These are phyloP conservation scores for Hydrochoerus hydrochaeris DNA, from an alignment of 2,113 vertebrate species.

Conservation along the genomic window DNA sequence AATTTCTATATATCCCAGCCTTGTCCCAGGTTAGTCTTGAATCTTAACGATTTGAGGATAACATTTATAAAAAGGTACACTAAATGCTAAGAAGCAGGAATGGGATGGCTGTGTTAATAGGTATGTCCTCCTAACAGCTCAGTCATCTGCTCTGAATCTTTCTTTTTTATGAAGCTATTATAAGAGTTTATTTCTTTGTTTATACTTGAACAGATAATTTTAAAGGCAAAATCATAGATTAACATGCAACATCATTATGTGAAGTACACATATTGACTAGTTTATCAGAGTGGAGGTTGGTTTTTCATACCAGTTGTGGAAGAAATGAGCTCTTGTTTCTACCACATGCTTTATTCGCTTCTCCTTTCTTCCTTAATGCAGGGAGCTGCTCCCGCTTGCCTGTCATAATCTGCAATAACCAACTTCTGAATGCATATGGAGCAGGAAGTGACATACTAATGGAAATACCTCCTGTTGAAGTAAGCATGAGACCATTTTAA, in stretches of 20 bases:
- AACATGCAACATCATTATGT: neutral
- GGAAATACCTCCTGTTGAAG: neutral
- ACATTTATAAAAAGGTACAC: neutral
- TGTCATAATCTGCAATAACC: neutral
- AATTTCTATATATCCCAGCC: neutral
- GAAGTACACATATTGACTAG: neutral
- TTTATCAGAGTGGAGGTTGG: accelerated
- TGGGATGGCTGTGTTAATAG: neutral
- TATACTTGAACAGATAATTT: neutral
- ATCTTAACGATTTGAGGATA: neutral
- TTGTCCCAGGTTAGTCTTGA: neutral
- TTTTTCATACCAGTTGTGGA: neutral
- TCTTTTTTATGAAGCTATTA: neutral
- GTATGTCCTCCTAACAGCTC: accelerated
- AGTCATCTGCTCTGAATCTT: neutral
- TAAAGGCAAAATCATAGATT: neutral
- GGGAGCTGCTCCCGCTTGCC: neutral
- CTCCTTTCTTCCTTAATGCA: neutral
- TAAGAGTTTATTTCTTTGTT: neutral
- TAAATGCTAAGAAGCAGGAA: neutral
- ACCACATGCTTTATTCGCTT: neutral
- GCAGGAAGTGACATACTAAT: neutral
- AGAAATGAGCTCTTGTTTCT: neutral
- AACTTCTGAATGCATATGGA: neutral
- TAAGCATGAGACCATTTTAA: neutral